Evolutionary conservation across 2,113 vertebrate species (phyloP).

Genomic region (Pipa parva): DNA sequence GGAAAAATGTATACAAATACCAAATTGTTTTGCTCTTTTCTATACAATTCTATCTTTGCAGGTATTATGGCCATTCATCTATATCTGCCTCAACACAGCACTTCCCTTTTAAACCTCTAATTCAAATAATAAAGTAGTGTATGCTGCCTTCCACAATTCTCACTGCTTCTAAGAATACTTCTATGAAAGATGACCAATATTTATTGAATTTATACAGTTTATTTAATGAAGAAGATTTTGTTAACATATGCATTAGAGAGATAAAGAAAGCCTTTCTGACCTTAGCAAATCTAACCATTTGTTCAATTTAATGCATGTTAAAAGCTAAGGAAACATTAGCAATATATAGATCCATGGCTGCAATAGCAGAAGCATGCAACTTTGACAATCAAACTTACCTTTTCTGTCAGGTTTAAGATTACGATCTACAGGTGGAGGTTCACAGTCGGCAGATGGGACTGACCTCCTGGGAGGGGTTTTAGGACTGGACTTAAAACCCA

Average conservation of each 20-base stretch:
- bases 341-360: constrained; percentile 6
- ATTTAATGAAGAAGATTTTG: neutral
- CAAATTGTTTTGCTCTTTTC: too few species aligned
- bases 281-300: neutral
- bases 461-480: constrained; percentile 91
- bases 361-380: neutral
- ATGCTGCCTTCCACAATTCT: neutral
- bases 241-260: too few species aligned
- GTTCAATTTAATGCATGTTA: constrained; percentile 15
- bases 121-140: too few species aligned
- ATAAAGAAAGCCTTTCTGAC: too few species aligned
- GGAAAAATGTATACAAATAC: too few species aligned
- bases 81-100: too few species aligned
- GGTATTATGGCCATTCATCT: too few species aligned
- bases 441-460: constrained; percentile 80
- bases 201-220: neutral
- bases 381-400: constrained; percentile 71
- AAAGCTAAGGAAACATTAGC: constrained; percentile 20
- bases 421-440: constrained; percentile 91
- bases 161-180: neutral
- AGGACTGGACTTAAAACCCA: constrained; percentile 95
- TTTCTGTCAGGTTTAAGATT: constrained; percentile 98
- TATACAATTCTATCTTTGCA: too few species aligned
- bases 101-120: too few species aligned
- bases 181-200: neutral